A percentile compares a stretch with the other conserved stretches of the same genome.
phyloP scores from a whole-genome alignment of 2,888 invertebrate genomes.

The Litoditis marina region DNA sequence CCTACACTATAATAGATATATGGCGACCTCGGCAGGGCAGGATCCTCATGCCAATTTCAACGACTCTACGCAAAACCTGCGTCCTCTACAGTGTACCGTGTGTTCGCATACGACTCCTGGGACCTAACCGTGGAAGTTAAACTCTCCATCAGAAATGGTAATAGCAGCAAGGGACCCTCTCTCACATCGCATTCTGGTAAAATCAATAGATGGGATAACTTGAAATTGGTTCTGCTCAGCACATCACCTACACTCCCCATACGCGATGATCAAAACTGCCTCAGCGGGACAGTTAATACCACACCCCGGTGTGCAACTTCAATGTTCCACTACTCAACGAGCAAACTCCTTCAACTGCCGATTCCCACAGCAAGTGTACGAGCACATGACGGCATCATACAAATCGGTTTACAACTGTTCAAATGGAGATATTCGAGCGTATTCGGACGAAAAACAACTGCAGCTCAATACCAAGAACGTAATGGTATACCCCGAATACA shows the following conservation, averaged over 20 bases:
- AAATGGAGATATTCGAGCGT: neutral
- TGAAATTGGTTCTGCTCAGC: neutral
- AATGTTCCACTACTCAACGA: neutral
- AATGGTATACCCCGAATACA: neutral
- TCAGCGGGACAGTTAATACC: neutral
- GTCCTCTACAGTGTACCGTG: conserved; percentile 3
- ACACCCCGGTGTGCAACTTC: neutral
- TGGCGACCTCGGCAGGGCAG: no score
- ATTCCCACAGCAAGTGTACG: neutral
- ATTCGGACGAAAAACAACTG: neutral
- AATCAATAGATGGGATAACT: neutral
- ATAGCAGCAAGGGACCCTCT: no score
- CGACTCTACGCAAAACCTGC: conserved; percentile 16
- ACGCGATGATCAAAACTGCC: neutral
- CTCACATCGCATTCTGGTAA: neutral
- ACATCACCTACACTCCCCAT: neutral
- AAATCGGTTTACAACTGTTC: neutral
- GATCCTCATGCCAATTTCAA: conserved; percentile 19
- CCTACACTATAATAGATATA: no score
- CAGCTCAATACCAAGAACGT: neutral
- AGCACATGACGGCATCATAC: neutral
- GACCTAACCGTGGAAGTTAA: neutral
- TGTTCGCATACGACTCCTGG: conserved; percentile 13
- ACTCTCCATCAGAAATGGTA: neutral
- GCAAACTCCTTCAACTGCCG: neutral